Evolutionary conservation across 2,888 invertebrate species (phyloP), one percentile per base, ranked within the genome.

Genomic region (Onthophagus sagittarius): DNA sequence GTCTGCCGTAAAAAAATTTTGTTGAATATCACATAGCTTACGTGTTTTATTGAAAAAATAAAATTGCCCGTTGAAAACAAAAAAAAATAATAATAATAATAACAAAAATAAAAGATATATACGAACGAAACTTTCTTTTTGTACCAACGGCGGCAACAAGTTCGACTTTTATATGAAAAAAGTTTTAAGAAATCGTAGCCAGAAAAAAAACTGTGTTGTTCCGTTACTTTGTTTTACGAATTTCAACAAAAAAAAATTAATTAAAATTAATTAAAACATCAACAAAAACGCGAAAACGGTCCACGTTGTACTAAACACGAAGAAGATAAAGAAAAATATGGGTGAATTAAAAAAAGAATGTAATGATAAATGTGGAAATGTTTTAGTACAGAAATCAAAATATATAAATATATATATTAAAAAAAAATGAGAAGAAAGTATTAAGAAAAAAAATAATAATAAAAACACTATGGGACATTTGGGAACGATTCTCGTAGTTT

Each of bases 351-450:
- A 53, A 70, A 53, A 39, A 67, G 64, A 62, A 71, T 63, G 39
- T 63, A 31, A 82, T 23, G 23, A 23, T 23, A 23, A 23, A 82
- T 84, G 84, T 84, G 83, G 82, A 83, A 83, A 84, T 84, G 83
- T 85, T 85, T 84, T 85, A 84, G 84, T 85, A 84, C 83, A 83
- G 84, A 84, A 84, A 84, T 84, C 84, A 84, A 84, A 84, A 82
- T 80, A 79, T 76, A 72, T 73, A 75, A 77, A 77, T 72, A 75
- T 65, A 82, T 82, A 82, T 79, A 81, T 80, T 80, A 81, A 82
- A 77, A 77, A 23, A 23, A 23, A 23, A 23, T n/a, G 23, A 23
- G 75, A 79, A 71, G 70, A 65, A 71, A 65, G 63, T 75, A 73
- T 73, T 72, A 63, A 63, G 23, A 53, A 53, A 53, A 53, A 53